Evolutionary conservation across 2,888 invertebrate genomes (phyloP), one percentile per base, ranked within the genome.

Genomic region (Ormyrus rosae): DNA sequence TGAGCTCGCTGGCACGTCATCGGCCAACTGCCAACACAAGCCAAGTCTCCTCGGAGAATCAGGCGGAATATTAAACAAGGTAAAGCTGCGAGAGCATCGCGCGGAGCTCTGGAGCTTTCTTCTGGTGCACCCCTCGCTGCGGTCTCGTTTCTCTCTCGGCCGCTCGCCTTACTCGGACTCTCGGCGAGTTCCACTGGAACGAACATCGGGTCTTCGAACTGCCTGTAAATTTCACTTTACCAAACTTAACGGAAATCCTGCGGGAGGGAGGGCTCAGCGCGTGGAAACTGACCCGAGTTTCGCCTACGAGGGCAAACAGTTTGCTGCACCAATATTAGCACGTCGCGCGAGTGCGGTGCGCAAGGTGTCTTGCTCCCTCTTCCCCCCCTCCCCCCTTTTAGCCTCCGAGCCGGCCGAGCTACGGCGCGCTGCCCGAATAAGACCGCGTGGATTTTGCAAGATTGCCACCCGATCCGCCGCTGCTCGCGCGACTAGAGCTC

Each of bases 201-300:
- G 34, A 58, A 13, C 56, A 58, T 71, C 72, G 81, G 85, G 84
- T 81, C 84, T 83, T 84, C 86, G 86, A 86, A 84, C 85, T 84
- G 84, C 82, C 85, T 87, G 88, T 87, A 88, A 88, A 89, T 89
- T 89, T 89, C 88, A 89, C 87, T 89, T 88, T 87, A 84, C 85
- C 81, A 77, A 88, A 88, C 86, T 89, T 86, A 85, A 86, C 83
- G 84, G 84, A 81, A 83, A 86, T 86, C 84, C 84, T 84, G 70
- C 58, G 78, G 77, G 82, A 64, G 50, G 55, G 11, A 77, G 81
- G 72, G 78, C 64, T 63, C 70, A 81, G 65, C 56, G 9, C 50
- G 46, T 13, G 72, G 74, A 83, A 74, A 81, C 65, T 82, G 79
- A 75, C 69, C 81, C 56, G 71, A 79, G 67, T 81, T 82, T 67